phyloP scores from a whole-genome alignment of 1,140 invertebrate species.

The Drosophila navojoa region DNA sequence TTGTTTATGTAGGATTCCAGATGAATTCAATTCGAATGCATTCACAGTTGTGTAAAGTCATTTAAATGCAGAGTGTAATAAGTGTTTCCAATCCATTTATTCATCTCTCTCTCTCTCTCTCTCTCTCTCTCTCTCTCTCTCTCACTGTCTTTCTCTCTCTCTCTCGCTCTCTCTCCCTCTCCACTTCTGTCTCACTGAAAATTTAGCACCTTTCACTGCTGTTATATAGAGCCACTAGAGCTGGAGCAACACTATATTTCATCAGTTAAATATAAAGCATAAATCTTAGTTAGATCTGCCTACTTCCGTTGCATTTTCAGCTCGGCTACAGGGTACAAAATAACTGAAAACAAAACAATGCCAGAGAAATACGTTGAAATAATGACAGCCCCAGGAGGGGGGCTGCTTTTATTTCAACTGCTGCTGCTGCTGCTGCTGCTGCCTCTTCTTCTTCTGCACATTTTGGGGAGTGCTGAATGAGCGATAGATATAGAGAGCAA shows the following conservation, averaged over 20 bases:
- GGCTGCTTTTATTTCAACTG: constrained; percentile 33
- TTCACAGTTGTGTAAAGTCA: too few relatives aligned
- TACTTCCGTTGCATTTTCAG: constrained; percentile 16
- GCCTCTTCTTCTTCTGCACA: not conserved
- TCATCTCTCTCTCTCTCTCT: too few relatives aligned
- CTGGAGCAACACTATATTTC: not conserved
- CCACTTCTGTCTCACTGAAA: too few relatives aligned
- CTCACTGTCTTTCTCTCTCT: not conserved
- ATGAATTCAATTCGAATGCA: too few relatives aligned
- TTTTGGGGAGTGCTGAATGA: constrained; percentile 1
- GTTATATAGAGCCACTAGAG: not conserved
- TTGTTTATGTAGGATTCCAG: too few relatives aligned
- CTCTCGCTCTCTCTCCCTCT: too few relatives aligned
- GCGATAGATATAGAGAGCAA: constrained; percentile 2
- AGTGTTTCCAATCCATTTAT: too few relatives aligned
- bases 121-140: too few relatives aligned
- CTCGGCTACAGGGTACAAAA: constrained; percentile 35
- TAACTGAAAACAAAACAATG: constrained; percentile 44
- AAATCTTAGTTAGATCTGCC: constrained; percentile 1
- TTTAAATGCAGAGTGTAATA: too few relatives aligned
- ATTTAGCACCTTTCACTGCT: not conserved
- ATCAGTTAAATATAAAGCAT: not conserved
- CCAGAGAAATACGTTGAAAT: constrained; percentile 65
- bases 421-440: not conserved
- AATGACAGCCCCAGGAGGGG: constrained; percentile 71